Evolutionary conservation across 2,888 invertebrate species (phyloP).

Genomic region (Leucoma salicis): DNA sequence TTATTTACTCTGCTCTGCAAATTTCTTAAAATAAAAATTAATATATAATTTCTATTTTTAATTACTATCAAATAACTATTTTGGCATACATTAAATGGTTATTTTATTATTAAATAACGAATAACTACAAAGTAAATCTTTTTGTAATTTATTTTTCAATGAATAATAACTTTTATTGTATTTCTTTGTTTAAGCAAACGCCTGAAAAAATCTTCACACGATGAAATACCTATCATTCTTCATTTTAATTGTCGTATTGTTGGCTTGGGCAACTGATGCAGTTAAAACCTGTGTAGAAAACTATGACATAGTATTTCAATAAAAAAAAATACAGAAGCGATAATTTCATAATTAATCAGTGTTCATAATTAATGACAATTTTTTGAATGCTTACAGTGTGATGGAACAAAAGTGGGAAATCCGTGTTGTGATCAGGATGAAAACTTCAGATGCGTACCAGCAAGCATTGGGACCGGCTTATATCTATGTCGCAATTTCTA

Average conservation of each 20-base stretch:
- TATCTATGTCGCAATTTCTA: constrained; percentile 1
- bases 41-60: no score
- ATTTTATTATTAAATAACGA: no score
- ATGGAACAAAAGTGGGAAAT: constrained; percentile 1
- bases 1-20: no score
- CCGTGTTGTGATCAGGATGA: constrained; percentile 1
- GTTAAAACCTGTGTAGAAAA: constrained; percentile 1
- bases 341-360: neutral
- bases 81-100: no score
- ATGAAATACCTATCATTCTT: constrained; percentile 2
- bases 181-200: constrained; percentile 1
- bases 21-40: no score
- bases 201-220: constrained; percentile 1
- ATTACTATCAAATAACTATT: no score
- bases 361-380: neutral
- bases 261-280: constrained; percentile 3
- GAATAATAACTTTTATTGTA: no score
- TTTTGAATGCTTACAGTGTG: constrained; percentile 3
- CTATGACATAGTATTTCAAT: constrained; percentile 1
- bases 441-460: neutral
- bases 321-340: neutral
- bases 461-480: neutral
- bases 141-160: no score
- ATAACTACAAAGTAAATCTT: no score
- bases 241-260: constrained; percentile 2